Evolutionary conservation across 2,888 invertebrate genomes (phyloP), one percentile per base, ranked within the genome.

Genomic region (Aquatica leii): DNA sequence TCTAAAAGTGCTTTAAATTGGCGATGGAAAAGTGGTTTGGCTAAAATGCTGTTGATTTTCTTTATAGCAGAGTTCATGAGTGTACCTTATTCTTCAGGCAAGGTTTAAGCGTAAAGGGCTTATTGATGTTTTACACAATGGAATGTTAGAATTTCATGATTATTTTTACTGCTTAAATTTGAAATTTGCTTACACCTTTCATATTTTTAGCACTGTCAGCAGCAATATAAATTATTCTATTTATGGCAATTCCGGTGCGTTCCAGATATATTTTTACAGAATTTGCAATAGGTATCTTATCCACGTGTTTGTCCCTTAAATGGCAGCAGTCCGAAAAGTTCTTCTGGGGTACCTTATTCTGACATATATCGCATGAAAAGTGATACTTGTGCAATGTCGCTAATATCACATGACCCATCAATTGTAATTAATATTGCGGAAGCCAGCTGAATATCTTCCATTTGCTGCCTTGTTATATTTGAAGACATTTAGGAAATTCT

Each of bases 61-160:
- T n/a, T n/a, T n/a, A n/a, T n/a, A n/a, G n/a, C n/a, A n/a, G n/a
- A n/a, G n/a, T n/a, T n/a, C n/a, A n/a, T n/a, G n/a, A n/a, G n/a
- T n/a, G n/a, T n/a, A n/a, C n/a, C n/a, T n/a, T n/a, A n/a, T n/a
- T n/a, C n/a, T n/a, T n/a, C n/a, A n/a, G n/a, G n/a, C n/a, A n/a
- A n/a, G n/a, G n/a, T n/a, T n/a, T n/a, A n/a, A n/a, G n/a, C n/a
- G n/a, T n/a, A n/a, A n/a, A n/a, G n/a, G n/a, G n/a, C 73, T 70
- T 71, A 72, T 67, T 74, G 71, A 43, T 71, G 71, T 57, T 73
- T 70, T 35, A 70, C 71, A 35, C 76, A 62, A 71, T 80, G 80
- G 62, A 59, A 71, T 65, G 65, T 56, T 65, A 68, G 49, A 56
- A 65, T 65, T 34, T 73, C 66, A 65, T 69, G 68, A 64, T 72